Percentiles rank a stretch among this genome's conserved stretches.
Evolutionary conservation across 1,140 invertebrate genomes (phyloP).

Genomic region (silkworm (Bombyx mori)): ASM3026992v2 NC_085119.1:11295501-11296000

Average conservation of each 20-base stretch:
- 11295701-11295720: slow-evolving; percentile 66
- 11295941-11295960: slow-evolving; percentile 67
- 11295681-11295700: slow-evolving; percentile 27
- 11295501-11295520: slow-evolving; percentile 71
- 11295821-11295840: slow-evolving; percentile 44
- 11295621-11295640: slow-evolving; percentile 48
- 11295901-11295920: slow-evolving; percentile 27
- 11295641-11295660: slow-evolving; percentile 45
- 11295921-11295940: slow-evolving; percentile 42
- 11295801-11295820: slow-evolving; percentile 19
- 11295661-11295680: slow-evolving; percentile 40
- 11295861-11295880: slow-evolving; percentile 50
- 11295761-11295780: slow-evolving; percentile 28
- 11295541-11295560: slow-evolving; percentile 70
- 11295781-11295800: slow-evolving; percentile 33
- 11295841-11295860: slow-evolving; percentile 55
- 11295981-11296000: slow-evolving; percentile 32
- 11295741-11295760: slow-evolving; percentile 24
- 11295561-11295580: slow-evolving; percentile 66
- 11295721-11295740: slow-evolving; percentile 33
- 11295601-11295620: slow-evolving; percentile 46
- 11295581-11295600: slow-evolving; percentile 61
- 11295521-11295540: slow-evolving; percentile 70
- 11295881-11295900: slow-evolving; percentile 39
- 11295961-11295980: slow-evolving; percentile 64